phyloP scores from a whole-genome alignment of 2,888 invertebrate species.

The Latrodectus hesperus region DNA sequence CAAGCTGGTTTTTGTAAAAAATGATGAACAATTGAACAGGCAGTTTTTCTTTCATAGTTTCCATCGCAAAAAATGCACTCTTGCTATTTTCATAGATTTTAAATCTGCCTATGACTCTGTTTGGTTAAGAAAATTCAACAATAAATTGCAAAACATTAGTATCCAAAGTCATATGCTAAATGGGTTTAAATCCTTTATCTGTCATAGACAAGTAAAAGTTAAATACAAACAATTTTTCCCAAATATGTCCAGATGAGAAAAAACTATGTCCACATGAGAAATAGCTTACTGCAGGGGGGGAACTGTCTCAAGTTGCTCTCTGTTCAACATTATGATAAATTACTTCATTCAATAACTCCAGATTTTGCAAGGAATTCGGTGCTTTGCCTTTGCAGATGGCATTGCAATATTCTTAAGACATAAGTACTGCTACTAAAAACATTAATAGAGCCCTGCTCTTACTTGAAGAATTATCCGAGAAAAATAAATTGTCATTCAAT shows the following conservation, averaged over 20 bases:
- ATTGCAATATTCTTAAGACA: constrained; percentile 5
- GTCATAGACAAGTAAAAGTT: neutral
- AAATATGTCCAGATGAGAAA: constrained; percentile 15
- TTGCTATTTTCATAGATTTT: too few species aligned
- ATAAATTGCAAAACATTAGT: neutral
- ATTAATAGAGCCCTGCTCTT: neutral
- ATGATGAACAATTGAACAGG: neutral
- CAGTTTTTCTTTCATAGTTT: too few species aligned
- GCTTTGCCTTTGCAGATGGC: constrained; percentile 9
- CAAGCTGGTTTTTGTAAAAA: constrained; percentile 13
- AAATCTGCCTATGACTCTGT: too few species aligned
- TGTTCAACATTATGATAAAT: constrained; percentile 28
- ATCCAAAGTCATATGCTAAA: neutral
- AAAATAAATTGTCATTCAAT: neutral
- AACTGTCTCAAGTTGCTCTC: neutral
- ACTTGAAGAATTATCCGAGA: neutral
- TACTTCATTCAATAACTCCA: neutral
- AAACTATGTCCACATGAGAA: constrained; percentile 18
- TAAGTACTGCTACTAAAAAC: neutral
- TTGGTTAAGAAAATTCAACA: too few species aligned
- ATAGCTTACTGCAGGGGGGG: neutral
- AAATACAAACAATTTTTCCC: constrained; percentile 1
- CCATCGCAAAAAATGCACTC: too few species aligned
- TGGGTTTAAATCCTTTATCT: too few species aligned
- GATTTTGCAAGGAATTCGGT: neutral